These are phyloP conservation scores for Drosophila flavopinicola DNA, from an alignment of 2,888 invertebrate species.

Conservation along the genomic window DNA sequence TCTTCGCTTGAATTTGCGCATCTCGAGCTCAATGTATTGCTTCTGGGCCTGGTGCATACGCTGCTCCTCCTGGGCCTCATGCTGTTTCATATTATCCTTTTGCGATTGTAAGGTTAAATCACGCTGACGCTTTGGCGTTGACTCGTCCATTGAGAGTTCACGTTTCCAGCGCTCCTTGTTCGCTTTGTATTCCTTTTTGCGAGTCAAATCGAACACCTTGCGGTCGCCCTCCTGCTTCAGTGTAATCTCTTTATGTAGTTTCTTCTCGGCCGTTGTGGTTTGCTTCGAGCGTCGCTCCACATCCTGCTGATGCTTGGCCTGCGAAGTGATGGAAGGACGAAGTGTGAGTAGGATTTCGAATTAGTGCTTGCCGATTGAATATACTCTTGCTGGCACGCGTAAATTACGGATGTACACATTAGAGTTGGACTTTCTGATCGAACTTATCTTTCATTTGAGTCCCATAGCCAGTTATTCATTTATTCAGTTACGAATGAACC, in stretches of 20 bases:
- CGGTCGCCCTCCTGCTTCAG: conserved; percentile 95
- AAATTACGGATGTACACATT: no score
- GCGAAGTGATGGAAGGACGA: conserved; percentile 30
- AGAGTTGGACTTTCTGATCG: no score
- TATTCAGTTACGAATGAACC: no score
- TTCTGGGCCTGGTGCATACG: conserved; percentile 94
- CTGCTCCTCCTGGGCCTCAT: conserved; percentile 96
- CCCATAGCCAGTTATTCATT: no score
- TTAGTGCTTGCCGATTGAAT: no score
- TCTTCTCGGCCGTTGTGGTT: conserved; percentile 95
- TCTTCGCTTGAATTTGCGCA: conserved; percentile 95
- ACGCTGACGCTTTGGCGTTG: conserved; percentile 95
- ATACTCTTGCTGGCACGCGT: no score
- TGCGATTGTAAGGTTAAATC: conserved; percentile 96
- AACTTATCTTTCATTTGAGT: no score
- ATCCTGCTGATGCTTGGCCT: conserved; percentile 91
- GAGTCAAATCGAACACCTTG: conserved; percentile 95
- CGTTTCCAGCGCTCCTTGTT: conserved; percentile 98
- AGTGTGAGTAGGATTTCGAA: no score
- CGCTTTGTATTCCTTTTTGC: conserved; percentile 98
- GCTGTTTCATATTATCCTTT: conserved; percentile 95
- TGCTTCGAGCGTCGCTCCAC: conserved; percentile 93
- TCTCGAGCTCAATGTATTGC: conserved; percentile 95
- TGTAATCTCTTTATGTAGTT: conserved; percentile 95
- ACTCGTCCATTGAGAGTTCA: conserved; percentile 95